Percentiles rank a stretch among this genome's conserved stretches.
These are phyloP conservation scores for Zhuqinia jingwanae DNA, from an alignment of 2,888 invertebrate species.

Conservation along the genomic window DNA sequence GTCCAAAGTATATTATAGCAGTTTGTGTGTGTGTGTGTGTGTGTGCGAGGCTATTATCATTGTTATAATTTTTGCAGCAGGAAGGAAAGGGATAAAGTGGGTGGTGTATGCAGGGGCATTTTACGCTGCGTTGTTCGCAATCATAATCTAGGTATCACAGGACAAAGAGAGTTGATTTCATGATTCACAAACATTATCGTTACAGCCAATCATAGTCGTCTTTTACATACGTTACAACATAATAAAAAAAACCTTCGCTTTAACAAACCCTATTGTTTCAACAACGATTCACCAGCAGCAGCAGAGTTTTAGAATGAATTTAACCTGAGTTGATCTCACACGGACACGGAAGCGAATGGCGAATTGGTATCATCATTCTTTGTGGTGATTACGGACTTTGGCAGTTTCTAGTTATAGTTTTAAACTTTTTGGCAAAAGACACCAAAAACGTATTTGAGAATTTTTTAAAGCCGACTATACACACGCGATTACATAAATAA, in stretches of 20 bases:
- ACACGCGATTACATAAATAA: background rate
- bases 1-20: no score
- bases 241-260: background rate
- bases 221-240: background rate
- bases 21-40: no score
- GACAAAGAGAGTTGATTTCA: conserved; percentile 28
- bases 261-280: conserved; percentile 31
- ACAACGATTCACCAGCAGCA: background rate
- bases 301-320: no score
- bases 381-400: conserved; percentile 23
- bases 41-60: no score
- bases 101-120: conserved; percentile 13
- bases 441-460: background rate
- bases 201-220: no score
- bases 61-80: conserved; percentile 19
- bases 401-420: conserved; percentile 20
- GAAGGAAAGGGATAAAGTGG: conserved; percentile 23
- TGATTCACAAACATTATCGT: background rate
- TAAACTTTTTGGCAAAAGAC: conserved; percentile 16
- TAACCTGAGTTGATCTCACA: background rate
- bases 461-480: background rate
- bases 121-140: conserved; percentile 24
- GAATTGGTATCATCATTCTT: background rate
- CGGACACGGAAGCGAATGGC: background rate
- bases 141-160: no score